phyloP scores from a whole-genome alignment of 2,888 invertebrate genomes.

The Chymomyza fuscimana region DNA sequence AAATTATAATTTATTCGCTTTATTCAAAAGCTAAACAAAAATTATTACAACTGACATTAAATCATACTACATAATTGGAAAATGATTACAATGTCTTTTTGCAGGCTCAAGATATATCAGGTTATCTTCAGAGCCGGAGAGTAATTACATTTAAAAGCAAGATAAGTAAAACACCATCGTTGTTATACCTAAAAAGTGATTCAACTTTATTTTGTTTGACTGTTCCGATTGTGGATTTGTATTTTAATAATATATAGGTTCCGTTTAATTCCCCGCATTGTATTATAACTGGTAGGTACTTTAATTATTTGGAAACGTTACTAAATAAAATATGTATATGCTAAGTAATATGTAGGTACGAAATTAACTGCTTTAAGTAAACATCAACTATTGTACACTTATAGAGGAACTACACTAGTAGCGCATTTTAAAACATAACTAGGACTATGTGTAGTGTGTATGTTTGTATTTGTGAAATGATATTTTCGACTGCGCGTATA shows the following conservation, averaged over 20 bases:
- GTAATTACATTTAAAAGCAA: too few relatives aligned
- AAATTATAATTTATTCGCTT: too few relatives aligned
- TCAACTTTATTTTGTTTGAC: too few relatives aligned
- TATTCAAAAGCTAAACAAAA: too few relatives aligned
- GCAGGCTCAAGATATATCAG: too few relatives aligned
- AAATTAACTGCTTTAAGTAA: not conserved
- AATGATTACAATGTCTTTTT: too few relatives aligned
- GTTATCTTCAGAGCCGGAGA: too few relatives aligned
- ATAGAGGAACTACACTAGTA: conserved; percentile 16
- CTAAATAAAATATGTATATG: not conserved
- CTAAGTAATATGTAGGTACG: not conserved
- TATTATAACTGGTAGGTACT: not conserved
- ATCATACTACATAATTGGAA: too few relatives aligned
- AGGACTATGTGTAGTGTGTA: conserved; percentile 19
- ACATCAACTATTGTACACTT: conserved; percentile 6
- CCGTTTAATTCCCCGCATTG: not conserved
- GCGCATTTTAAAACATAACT: conserved; percentile 27
- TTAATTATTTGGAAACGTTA: not conserved
- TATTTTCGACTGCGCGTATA: conserved; percentile 43
- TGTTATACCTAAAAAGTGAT: too few relatives aligned
- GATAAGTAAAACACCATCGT: too few relatives aligned
- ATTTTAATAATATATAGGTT: not conserved
- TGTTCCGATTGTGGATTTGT: too few relatives aligned
- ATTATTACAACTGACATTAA: too few relatives aligned
- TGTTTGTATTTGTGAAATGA: conserved; percentile 54